A percentile compares a stretch with the other conserved stretches of the same genome.
phyloP scores from a whole-genome alignment of 2,113 vertebrate genomes.

The Deroptyus accipitrinus region DNA sequence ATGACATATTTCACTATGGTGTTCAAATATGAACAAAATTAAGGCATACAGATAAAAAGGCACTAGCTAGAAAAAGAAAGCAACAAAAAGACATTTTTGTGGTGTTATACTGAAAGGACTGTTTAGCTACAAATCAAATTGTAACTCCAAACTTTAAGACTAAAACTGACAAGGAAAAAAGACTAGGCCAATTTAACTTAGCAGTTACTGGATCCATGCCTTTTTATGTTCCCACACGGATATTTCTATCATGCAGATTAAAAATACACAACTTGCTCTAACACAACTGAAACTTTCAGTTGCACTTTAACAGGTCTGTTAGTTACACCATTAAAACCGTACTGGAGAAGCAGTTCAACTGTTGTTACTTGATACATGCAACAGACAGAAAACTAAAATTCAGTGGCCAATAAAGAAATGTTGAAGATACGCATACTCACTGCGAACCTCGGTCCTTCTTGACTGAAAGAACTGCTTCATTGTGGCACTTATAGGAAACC shows the following conservation, averaged over 20 bases:
- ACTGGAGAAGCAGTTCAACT: neutral
- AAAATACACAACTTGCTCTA: neutral
- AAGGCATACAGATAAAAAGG: conserved; percentile 77
- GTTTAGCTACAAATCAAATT: neutral
- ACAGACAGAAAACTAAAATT: neutral
- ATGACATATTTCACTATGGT: neutral
- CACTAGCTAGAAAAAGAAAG: conserved; percentile 59
- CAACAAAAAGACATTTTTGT: neutral
- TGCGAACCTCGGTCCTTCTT: neutral
- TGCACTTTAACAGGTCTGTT: neutral
- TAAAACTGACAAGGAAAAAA: neutral
- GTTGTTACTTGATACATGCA: neutral
- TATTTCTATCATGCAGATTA: neutral
- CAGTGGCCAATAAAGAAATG: neutral
- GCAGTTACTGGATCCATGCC: neutral
- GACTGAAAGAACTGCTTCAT: neutral
- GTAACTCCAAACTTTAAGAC: neutral
- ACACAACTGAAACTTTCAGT: neutral
- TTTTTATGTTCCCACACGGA: neutral
- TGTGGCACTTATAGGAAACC: neutral
- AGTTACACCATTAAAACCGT: neutral
- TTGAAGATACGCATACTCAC: neutral
- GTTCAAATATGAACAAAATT: conserved; percentile 60
- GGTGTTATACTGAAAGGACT: neutral
- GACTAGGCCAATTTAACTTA: neutral